Evolutionary conservation across 2,888 invertebrate species (phyloP).

Genomic region (Byasa hedistus): DNA sequence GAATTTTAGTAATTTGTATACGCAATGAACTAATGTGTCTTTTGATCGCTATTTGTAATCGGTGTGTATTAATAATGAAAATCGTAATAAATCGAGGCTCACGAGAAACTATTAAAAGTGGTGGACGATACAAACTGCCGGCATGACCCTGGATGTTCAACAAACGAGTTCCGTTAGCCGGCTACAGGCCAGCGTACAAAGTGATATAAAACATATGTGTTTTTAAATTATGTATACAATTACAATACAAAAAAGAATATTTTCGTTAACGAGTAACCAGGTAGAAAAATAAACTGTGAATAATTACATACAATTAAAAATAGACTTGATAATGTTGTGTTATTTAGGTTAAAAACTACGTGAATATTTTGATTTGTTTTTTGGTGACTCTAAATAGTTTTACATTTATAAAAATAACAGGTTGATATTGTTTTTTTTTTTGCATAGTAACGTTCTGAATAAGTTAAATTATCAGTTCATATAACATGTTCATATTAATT

Average conservation of each 20-base stretch:
- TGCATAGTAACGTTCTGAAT: too few species aligned
- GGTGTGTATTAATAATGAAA: background rate
- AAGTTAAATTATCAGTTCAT: too few species aligned
- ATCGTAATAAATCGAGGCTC: conserved; percentile 36
- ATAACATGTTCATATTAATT: too few species aligned
- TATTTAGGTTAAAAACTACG: too few species aligned
- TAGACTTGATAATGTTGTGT: too few species aligned
- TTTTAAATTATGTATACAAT: conserved; percentile 33
- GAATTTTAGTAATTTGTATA: background rate
- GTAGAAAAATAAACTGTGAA: background rate
- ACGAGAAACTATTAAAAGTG: conserved; percentile 37
- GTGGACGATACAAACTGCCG: conserved; percentile 42
- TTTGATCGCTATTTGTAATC: background rate
- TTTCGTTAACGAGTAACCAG: background rate
- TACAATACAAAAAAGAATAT: background rate
- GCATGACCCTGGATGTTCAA: conserved; percentile 54
- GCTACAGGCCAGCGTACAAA: conserved; percentile 45
- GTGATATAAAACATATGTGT: conserved; percentile 52
- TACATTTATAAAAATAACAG: too few species aligned
- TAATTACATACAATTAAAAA: too few species aligned
- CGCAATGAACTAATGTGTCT: too few species aligned
- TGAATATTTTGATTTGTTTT: too few species aligned
- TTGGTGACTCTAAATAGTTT: too few species aligned
- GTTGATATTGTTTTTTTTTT: too few species aligned
- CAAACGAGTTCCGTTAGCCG: conserved; percentile 53